Base-by-base conservation (phyloP, 35 echinoderm and acorn worm species). In the Lytechinus variegatus region DNA sequence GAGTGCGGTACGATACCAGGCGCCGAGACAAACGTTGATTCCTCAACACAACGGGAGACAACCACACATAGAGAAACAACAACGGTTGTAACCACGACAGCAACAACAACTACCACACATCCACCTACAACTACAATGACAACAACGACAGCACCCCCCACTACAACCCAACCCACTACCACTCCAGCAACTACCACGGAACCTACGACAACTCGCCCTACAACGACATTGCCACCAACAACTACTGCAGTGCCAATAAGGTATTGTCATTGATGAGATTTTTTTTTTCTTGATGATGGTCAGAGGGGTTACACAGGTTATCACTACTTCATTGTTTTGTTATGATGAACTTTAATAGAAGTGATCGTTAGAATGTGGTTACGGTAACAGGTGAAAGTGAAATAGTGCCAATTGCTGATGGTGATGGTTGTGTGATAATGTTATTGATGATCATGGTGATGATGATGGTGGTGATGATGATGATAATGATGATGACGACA, bases 161-260 rank as follows among this genome's bases (percentile, higher is more conserved):
- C 92, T 28, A 93, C 92, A 27, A 55, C 92, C 21, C 92, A 56
- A 27, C 92, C 92, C 28, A 21, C 92, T 27, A 93, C 55, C 92
- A 33, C 92, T 54, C 28, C 5, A 90, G 88, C 88, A 90, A 54
- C 29, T 21, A 90, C 88, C 5, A 54, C 52, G 54, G 92, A 93
- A 55, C 92, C 92, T 19, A 93, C 91, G 10, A 93, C 91, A 27
- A 54, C 52, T 6, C 91, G n/a, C 52, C 91, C 54, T 21, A 93
- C 92, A 12, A 93, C 92, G 3, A 93, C 92, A 11, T 10, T 54
- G 13, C 52, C 52, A 5, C 92, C 52, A 1, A 29, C 91, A 93
- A 93, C 92, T 57, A 93, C 92, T 10, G 4, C 92, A 93, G 13
- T 7, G 2, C 53, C 92, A 79, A 24, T 24, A 79, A 79, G 66